Base-by-base conservation (phyloP, 2,797 vertebrate species). In the Xiphorhynchus erythropygius region DNA sequence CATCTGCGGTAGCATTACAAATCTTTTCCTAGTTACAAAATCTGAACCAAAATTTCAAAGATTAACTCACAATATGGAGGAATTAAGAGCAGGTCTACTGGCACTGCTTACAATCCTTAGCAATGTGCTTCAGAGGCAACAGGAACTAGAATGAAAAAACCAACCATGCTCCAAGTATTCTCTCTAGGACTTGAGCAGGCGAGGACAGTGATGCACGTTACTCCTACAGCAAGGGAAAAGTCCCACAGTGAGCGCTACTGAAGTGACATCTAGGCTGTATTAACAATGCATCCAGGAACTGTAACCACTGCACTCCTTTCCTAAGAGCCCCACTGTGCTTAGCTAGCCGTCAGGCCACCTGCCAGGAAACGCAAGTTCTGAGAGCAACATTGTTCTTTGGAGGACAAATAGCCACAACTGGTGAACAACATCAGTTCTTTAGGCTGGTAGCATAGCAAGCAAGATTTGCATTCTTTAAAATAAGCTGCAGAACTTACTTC, bases 401-500 rank as follows among this genome's bases (percentile, higher is more conserved):
- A 62, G 33, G 41, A 35, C 47, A 81, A 65, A 50, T 2, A 62
- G 35, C 47, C 56, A 44, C 65, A 52, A 33, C 32, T 5, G 8
- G 37, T 35, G 25, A 77, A 32, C 28, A 65, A 7, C n/a, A 53
- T 10, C 53, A 33, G 8, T 55, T 33, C 28, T 30, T 52, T 2
- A 12, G 59, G 56, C 69, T 69, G 42, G 46, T 18, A 71, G 79
- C 67, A 60, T 7, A 50, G 5, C 3, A 42, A 57, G 49, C 85
- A 50, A 50, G 3, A 37, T 42, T 71, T 89, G 15, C 27, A 85
- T 49, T 22, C 30, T 69, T 89, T 44, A 87, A 83, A 91, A 94
- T 13, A 87, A 91, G 16, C 25, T 59, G 80, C 60, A 79, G 81
- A 75, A 98, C 98, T 98, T 90, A 99, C 99, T 97, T 99, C 99